These are phyloP conservation scores for Aplysia californica DNA, from an alignment of 1,140 invertebrate species.

Conservation along the genomic window DNA sequence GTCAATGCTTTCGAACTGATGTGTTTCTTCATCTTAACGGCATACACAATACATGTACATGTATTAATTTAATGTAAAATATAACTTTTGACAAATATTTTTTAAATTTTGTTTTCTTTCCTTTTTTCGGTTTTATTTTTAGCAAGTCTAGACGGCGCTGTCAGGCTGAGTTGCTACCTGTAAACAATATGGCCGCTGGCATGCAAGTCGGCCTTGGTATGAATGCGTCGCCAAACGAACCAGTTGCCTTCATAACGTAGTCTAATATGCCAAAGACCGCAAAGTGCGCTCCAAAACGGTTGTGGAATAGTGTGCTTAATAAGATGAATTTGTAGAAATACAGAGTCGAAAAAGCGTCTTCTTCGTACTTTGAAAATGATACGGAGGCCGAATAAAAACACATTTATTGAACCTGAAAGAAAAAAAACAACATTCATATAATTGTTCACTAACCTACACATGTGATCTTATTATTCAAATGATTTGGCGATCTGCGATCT, in stretches of 20 bases:
- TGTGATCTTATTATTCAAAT: too few species aligned
- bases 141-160: background rate
- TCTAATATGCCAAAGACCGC: background rate
- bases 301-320: too few species aligned
- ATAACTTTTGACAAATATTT: background rate
- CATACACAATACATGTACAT: background rate
- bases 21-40: background rate
- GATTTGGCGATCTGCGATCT: too few species aligned
- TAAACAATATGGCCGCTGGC: constrained; percentile 34
- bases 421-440: too few species aligned
- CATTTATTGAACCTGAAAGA: too few species aligned
- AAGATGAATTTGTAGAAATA: background rate
- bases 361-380: too few species aligned
- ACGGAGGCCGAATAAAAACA: too few species aligned
- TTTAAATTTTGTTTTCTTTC: background rate
- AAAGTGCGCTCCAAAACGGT: constrained; percentile 18
- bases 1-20: background rate
- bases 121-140: constrained; percentile 6
- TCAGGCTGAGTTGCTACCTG: constrained; percentile 38
- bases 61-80: background rate
- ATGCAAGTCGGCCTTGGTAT: background rate
- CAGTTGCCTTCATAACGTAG: background rate
- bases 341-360: background rate
- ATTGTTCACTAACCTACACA: too few species aligned
- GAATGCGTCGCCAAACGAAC: background rate